These are phyloP conservation scores for Drosophila elegans DNA, from an alignment of 1,140 invertebrate genomes.

Conservation along the genomic window DNA sequence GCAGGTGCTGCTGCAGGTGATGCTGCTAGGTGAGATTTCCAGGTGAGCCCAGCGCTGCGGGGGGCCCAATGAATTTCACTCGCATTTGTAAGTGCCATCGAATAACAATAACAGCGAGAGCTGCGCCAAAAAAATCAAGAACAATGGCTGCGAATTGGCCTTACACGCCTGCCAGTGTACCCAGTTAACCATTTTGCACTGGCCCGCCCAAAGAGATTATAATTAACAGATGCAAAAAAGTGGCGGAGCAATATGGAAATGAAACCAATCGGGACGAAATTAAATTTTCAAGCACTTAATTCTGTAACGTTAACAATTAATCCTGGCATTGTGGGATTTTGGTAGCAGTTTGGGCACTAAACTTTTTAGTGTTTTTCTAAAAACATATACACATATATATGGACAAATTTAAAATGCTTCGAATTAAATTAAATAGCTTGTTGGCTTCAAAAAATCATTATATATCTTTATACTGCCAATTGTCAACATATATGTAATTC, in stretches of 20 bases:
- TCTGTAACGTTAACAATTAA: slow-evolving; percentile 1
- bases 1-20: slow-evolving; percentile 39
- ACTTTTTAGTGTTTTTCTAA: too few species aligned
- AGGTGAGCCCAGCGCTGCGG: slow-evolving; percentile 20
- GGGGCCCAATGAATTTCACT: slow-evolving; percentile 65
- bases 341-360: too few species aligned
- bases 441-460: too few species aligned
- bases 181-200: slow-evolving; percentile 10
- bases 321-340: not conserved
- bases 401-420: too few species aligned
- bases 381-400: too few species aligned
- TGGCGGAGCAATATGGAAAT: slow-evolving; percentile 7
- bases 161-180: slow-evolving; percentile 33
- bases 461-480: too few species aligned
- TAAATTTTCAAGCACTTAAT: slow-evolving; percentile 9
- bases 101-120: slow-evolving; percentile 40
- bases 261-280: slow-evolving; percentile 16
- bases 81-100: slow-evolving; percentile 57
- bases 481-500: too few species aligned
- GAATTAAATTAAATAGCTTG: too few species aligned
- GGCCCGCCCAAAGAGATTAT: slow-evolving; percentile 11
- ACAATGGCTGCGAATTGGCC: slow-evolving; percentile 29
- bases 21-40: slow-evolving; percentile 33
- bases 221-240: slow-evolving; percentile 43
- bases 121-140: slow-evolving; percentile 17